Evolutionary conservation across 2,888 invertebrate species (phyloP).

Genomic region (Pseudolycoriella hygida): DNA sequence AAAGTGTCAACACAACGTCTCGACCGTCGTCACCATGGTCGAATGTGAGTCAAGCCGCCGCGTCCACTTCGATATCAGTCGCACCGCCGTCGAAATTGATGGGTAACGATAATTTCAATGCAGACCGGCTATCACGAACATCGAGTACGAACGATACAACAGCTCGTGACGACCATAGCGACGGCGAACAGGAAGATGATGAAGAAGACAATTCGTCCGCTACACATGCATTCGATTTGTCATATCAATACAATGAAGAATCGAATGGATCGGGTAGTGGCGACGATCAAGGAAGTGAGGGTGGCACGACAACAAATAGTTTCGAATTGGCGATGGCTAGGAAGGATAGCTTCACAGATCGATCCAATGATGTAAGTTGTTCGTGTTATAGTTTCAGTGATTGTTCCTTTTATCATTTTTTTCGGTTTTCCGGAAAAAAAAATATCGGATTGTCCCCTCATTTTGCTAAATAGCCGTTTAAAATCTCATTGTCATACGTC

Average conservation of each 20-base stretch:
- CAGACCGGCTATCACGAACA: not conserved
- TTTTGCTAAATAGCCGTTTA: too few relatives aligned
- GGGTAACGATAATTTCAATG: not conserved
- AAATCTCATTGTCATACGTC: not conserved
- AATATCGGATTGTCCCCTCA: too few relatives aligned
- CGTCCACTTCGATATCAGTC: slow-evolving; percentile 8
- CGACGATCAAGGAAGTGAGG: not conserved
- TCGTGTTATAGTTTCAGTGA: too few relatives aligned
- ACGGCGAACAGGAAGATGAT: not conserved
- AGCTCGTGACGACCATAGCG: not conserved
- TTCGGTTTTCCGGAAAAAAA: too few relatives aligned
- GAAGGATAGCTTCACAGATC: not conserved
- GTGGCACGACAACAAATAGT: not conserved
- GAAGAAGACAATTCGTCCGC: not conserved
- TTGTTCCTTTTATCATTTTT: too few relatives aligned
- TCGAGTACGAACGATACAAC: not conserved
- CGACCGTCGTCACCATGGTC: slow-evolving; percentile 1
- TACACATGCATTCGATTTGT: not conserved
- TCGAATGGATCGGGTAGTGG: not conserved
- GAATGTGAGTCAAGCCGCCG: too few relatives aligned
- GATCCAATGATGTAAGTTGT: not conserved
- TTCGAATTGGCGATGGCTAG: not conserved
- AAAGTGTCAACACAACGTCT: not conserved
- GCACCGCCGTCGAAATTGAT: slow-evolving; percentile 11
- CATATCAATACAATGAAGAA: not conserved